Percentiles rank a stretch among this genome's conserved stretches.
Conservation (phyloP, 2,113 vertebrate species). For the Atherinomorus stipes region DNA sequence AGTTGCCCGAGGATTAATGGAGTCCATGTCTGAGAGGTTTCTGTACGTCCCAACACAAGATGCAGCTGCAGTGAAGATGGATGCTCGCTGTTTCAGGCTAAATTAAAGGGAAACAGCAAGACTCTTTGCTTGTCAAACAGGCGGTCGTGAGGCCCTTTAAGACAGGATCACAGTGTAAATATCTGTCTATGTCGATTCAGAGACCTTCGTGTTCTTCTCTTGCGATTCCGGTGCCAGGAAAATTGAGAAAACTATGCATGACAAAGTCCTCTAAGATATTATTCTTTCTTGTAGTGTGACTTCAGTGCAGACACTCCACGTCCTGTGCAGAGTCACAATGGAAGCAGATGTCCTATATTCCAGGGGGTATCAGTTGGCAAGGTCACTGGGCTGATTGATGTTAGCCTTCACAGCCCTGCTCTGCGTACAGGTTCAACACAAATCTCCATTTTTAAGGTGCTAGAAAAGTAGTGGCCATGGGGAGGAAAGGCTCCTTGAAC, state of each 20-base stretch:
- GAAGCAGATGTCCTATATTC: conserved; percentile 68
- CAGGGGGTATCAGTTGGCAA: conserved; percentile 70
- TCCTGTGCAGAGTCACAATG: conserved; percentile 57
- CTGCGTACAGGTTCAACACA: conserved; percentile 69
- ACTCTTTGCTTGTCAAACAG: conserved; percentile 15
- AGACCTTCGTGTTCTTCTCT: conserved; percentile 5
- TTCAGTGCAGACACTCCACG: conserved; percentile 42
- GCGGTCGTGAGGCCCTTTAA: not conserved
- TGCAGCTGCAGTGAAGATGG: not conserved
- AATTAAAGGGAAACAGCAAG: not conserved
- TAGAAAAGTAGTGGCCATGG: conserved; percentile 52
- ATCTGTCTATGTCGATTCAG: conserved; percentile 4
- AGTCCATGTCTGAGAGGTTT: too few species aligned
- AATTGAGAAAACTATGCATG: conserved; percentile 13
- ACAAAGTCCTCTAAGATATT: conserved; percentile 37
- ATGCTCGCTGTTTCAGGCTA: not conserved
- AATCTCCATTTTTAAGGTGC: conserved; percentile 67
- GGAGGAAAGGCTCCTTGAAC: conserved; percentile 36
- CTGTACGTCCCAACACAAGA: conserved; percentile 7
- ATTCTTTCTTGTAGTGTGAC: conserved; percentile 26
- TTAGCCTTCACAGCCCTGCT: conserved; percentile 59
- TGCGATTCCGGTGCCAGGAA: conserved; percentile 9
- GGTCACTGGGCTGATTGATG: conserved; percentile 80
- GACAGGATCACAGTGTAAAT: conserved; percentile 18
- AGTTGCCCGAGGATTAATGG: too few species aligned